Percentiles rank a stretch among this genome's conserved stretches.
Evolutionary conservation across 2,888 invertebrate genomes (phyloP).

Genomic region (Physocephala rufipes): DNA sequence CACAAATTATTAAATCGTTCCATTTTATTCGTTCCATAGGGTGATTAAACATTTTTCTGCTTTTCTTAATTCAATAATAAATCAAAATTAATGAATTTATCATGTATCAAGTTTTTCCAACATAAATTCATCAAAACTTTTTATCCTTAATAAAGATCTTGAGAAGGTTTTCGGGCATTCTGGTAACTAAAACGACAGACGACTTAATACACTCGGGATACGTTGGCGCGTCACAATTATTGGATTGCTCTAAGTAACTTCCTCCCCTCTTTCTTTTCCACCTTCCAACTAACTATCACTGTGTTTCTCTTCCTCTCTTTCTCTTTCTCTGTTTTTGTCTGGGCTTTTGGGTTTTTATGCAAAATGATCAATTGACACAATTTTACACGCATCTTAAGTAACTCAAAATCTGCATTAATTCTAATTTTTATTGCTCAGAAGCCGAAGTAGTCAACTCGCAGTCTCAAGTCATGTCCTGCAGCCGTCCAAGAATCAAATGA

Average conservation of each 20-base stretch:
- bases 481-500: background rate
- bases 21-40: background rate
- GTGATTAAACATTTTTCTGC: background rate
- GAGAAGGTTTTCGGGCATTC: background rate
- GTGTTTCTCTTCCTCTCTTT: too few species aligned
- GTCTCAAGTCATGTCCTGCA: background rate
- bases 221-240: too few species aligned
- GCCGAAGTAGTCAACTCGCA: background rate
- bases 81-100: slow-evolving; percentile 33
- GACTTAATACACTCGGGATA: too few species aligned
- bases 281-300: too few species aligned
- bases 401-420: slow-evolving; percentile 50
- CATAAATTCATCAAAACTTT: slow-evolving; percentile 34
- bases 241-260: too few species aligned
- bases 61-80: slow-evolving; percentile 16
- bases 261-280: too few species aligned
- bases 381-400: slow-evolving; percentile 42
- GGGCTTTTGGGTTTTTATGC: background rate
- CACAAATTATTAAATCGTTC: background rate
- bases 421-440: slow-evolving; percentile 48
- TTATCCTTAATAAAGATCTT: slow-evolving; percentile 32
- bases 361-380: slow-evolving; percentile 51
- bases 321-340: too few species aligned
- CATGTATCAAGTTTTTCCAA: slow-evolving; percentile 23
- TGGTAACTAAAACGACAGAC: too few species aligned